A percentile compares a stretch with the other conserved stretches of the same genome.
Evolutionary conservation across 1,140 invertebrate genomes (phyloP).

Genomic region (Pogonus chalceus): DNA sequence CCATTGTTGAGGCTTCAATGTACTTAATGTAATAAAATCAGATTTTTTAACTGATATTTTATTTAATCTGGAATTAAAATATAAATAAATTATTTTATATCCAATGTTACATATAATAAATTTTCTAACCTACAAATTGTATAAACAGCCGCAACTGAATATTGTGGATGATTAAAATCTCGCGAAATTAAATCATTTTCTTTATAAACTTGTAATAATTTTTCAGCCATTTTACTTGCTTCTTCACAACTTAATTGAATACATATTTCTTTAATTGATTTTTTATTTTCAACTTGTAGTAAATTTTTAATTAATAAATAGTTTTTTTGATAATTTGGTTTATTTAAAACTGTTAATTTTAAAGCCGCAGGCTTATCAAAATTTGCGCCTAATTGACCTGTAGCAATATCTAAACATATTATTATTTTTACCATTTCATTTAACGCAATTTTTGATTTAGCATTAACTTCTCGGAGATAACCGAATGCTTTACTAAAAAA

Average conservation of each 20-base stretch:
- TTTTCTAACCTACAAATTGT: background rate
- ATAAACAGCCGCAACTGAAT: background rate
- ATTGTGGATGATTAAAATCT: background rate
- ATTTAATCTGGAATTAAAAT: conserved; percentile 1
- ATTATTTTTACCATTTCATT: background rate
- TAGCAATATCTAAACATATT: background rate
- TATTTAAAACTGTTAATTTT: background rate
- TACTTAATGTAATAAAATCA: background rate
- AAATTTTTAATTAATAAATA: background rate
- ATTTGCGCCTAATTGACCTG: background rate
- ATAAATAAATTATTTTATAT: background rate
- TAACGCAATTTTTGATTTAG: background rate
- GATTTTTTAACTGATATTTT: background rate
- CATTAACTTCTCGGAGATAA: background rate
- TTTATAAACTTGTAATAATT: background rate
- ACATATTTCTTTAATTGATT: background rate
- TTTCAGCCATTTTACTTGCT: background rate
- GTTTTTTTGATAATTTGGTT: background rate
- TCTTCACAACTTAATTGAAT: background rate
- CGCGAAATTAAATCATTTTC: background rate
- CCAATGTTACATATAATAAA: background rate
- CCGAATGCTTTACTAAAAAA: background rate
- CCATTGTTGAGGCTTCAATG: background rate
- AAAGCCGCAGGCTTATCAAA: background rate
- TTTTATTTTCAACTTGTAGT: background rate